Percentiles rank a stretch among this genome's conserved stretches.
Conservation (phyloP, 2,888 invertebrate species). For the Nymphalis urticae region DNA sequence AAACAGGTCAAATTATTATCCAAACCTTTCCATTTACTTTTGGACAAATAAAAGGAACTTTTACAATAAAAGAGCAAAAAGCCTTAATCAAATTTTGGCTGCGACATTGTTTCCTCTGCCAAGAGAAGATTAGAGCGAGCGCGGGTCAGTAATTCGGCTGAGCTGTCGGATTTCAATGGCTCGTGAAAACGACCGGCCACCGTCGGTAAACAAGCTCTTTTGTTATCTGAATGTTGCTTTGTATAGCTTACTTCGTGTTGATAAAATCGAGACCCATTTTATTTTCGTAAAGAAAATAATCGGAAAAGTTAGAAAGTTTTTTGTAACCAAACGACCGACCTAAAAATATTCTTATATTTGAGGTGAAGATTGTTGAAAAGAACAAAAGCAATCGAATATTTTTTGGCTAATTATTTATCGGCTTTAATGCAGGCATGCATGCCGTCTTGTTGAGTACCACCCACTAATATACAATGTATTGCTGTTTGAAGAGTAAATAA, state of each 20-base stretch:
- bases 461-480: too few species aligned
- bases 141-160: conserved; percentile 17
- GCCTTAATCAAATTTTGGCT: conserved; percentile 1
- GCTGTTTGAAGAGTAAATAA: too few species aligned
- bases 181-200: conserved; percentile 24
- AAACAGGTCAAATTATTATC: too few species aligned
- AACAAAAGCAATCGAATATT: too few species aligned
- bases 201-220: conserved; percentile 21
- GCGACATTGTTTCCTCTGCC: conserved; percentile 14
- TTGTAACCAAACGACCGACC: too few species aligned
- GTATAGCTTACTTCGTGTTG: conserved; percentile 16
- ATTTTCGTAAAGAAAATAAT: conserved; percentile 2
- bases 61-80: conserved; percentile 12
- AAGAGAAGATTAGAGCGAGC: conserved; percentile 23
- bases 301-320: too few species aligned
- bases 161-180: conserved; percentile 23
- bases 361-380: too few species aligned
- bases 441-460: too few species aligned
- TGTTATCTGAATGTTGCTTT: conserved; percentile 23
- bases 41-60: not conserved
- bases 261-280: conserved; percentile 8
- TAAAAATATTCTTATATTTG: too few species aligned
- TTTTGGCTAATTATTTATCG: too few species aligned
- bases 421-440: too few species aligned
- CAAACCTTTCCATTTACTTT: not conserved